phyloP scores from a whole-genome alignment of 2,113 vertebrate genomes.

The Romanogobio albipinnatus region DNA sequence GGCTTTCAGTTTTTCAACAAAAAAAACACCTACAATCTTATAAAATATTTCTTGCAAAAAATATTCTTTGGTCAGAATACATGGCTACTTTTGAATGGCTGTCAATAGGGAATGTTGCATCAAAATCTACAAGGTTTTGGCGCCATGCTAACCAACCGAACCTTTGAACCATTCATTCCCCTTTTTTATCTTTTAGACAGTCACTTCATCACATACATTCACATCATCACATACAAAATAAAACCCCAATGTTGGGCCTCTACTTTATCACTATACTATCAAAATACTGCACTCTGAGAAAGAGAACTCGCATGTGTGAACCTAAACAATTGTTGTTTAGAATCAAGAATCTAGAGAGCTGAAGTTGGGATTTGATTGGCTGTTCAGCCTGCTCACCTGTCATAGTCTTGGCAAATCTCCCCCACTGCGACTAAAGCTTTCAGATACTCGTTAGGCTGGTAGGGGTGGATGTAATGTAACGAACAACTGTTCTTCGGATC shows the following conservation, averaged over 20 bases:
- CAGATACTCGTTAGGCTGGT: slow-evolving; percentile 96
- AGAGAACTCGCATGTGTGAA: background rate
- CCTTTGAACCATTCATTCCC: background rate
- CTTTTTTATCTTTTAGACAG: background rate
- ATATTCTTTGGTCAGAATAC: background rate
- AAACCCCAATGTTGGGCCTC: background rate
- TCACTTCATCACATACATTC: background rate
- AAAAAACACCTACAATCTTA: background rate
- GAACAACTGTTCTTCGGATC: slow-evolving; percentile 97
- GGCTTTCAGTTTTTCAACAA: background rate
- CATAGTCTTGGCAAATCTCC: slow-evolving; percentile 99
- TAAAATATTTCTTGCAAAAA: background rate
- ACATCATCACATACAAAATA: background rate
- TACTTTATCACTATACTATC: background rate
- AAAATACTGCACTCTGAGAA: background rate
- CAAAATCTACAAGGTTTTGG: background rate
- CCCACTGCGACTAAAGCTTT: slow-evolving; percentile 97
- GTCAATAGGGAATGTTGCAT: background rate
- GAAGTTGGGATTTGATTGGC: background rate
- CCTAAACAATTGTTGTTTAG: background rate
- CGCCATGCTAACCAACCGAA: background rate
- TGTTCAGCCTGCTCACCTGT: slow-evolving; percentile 83
- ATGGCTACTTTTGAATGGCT: background rate
- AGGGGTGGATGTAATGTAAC: slow-evolving; percentile 97
- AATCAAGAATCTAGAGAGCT: background rate